These are phyloP conservation scores for Sylvia atricapilla DNA, from an alignment of 2,113 vertebrate genomes.

Conservation along the genomic window DNA sequence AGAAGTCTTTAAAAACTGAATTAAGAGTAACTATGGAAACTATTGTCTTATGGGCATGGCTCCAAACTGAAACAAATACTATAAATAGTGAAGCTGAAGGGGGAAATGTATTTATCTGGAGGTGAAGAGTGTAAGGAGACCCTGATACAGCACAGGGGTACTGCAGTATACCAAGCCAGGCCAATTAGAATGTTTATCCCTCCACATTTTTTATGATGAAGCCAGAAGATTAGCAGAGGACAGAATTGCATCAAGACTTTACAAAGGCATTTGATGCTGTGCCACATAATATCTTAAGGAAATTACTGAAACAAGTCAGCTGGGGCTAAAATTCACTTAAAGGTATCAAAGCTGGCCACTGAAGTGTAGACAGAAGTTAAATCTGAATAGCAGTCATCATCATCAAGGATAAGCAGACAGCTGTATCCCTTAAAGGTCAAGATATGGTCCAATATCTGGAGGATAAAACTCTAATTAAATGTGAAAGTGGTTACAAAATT, in stretches of 20 bases:
- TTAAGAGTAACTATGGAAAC: conserved; percentile 33
- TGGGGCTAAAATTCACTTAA: not conserved
- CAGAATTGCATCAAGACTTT: not conserved
- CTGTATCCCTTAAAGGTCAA: not conserved
- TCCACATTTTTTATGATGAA: not conserved
- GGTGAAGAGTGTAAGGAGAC: not conserved
- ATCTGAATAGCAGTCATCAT: not conserved
- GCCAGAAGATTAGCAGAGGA: not conserved
- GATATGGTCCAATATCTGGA: not conserved
- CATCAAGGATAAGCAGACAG: not conserved
- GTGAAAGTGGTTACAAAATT: not conserved
- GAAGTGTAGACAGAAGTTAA: not conserved
- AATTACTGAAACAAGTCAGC: not conserved
- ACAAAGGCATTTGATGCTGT: not conserved
- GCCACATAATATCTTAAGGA: not conserved
- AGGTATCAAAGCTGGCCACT: not conserved
- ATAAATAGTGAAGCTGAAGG: not conserved
- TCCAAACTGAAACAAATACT: conserved; percentile 9
- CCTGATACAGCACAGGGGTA: not conserved
- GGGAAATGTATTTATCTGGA: not conserved
- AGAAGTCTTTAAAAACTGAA: conserved; percentile 15
- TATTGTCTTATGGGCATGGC: not conserved
- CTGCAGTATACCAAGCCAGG: not conserved
- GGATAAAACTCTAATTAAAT: conserved; percentile 1
- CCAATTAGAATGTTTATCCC: not conserved